These are phyloP conservation scores for Amphipoea oculea DNA, from an alignment of 2,888 invertebrate species.

Conservation along the genomic window DNA sequence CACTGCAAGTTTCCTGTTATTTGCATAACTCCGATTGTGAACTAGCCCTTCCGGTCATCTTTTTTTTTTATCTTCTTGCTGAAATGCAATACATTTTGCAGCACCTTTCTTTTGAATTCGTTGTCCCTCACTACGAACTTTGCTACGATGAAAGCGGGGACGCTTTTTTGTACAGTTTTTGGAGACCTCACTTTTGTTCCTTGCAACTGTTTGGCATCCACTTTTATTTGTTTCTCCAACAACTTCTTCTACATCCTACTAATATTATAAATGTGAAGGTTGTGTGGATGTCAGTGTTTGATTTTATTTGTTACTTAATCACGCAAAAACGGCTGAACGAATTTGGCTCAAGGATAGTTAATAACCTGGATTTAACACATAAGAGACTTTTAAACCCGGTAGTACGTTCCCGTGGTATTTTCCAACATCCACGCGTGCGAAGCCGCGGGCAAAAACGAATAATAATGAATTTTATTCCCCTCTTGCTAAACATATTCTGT, in stretches of 20 bases:
- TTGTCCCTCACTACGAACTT: conserved; percentile 20
- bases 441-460: not conserved
- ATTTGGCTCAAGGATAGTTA: not conserved
- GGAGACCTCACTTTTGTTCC: not conserved
- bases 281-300: not conserved
- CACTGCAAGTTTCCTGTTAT: not conserved
- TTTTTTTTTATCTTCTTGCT: conserved; percentile 28
- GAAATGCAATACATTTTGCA: conserved; percentile 1
- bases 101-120: conserved; percentile 29
- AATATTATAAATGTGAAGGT: not conserved
- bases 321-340: not conserved
- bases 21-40: not conserved
- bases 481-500: conserved; percentile 1
- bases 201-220: not conserved
- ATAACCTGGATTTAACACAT: not conserved
- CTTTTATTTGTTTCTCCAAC: not conserved
- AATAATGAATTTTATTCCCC: not conserved
- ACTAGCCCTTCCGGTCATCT: not conserved
- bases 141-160: conserved; percentile 5
- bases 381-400: not conserved
- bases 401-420: not conserved
- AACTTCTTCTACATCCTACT: not conserved
- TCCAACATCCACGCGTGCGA: not conserved
- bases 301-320: not conserved
- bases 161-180: not conserved